Evolutionary conservation across 2,888 invertebrate genomes (phyloP).

Genomic region (Polydrusus tereticollis): DNA sequence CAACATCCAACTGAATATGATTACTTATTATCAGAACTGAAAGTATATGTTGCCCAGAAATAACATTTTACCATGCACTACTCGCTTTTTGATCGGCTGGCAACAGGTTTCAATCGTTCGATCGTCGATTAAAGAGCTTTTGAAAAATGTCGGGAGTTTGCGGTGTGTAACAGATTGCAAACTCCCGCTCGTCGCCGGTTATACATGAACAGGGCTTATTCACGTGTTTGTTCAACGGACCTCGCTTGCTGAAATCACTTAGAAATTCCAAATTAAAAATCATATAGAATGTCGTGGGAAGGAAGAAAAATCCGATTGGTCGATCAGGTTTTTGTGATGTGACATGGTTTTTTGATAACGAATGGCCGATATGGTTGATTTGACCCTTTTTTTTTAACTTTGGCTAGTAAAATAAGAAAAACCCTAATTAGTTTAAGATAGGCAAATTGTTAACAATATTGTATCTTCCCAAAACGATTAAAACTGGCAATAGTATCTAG

Average conservation of each 20-base stretch:
- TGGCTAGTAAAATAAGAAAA: too few species aligned
- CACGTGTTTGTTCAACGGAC: constrained; percentile 58
- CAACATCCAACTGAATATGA: too few species aligned
- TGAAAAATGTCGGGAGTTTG: constrained; percentile 66
- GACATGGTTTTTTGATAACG: too few species aligned
- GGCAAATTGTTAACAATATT: too few species aligned
- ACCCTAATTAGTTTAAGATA: too few species aligned
- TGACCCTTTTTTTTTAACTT: too few species aligned
- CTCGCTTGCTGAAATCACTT: constrained; percentile 30
- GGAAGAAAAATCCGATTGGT: constrained; percentile 1
- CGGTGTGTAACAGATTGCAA: constrained; percentile 65
- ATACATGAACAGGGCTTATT: constrained; percentile 53
- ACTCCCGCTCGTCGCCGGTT: constrained; percentile 54
- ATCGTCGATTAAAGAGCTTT: constrained; percentile 67
- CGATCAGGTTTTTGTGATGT: background rate
- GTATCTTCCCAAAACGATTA: too few species aligned
- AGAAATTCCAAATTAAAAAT: constrained; percentile 44
- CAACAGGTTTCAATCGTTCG: constrained; percentile 68
- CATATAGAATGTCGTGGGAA: constrained; percentile 13
- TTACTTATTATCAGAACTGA: background rate
- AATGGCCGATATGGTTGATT: too few species aligned
- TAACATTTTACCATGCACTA: constrained; percentile 11
- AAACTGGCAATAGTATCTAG: too few species aligned
- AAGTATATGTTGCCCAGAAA: background rate
- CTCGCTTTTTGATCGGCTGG: constrained; percentile 53